These are phyloP conservation scores for Solen grandis DNA, from an alignment of 1,140 invertebrate genomes.

Conservation along the genomic window DNA sequence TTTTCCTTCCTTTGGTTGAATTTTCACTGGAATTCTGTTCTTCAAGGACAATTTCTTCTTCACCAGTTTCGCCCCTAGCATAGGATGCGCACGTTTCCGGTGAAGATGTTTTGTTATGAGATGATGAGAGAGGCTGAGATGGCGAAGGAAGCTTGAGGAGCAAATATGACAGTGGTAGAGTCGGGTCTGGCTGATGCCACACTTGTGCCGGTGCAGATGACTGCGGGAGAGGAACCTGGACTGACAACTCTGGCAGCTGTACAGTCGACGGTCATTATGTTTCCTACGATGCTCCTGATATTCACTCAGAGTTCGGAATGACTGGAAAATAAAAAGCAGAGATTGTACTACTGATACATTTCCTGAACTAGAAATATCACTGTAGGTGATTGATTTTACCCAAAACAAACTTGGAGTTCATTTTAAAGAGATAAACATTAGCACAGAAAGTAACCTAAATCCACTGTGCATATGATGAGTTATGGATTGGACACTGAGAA, in stretches of 20 bases:
- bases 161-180: constrained; percentile 19
- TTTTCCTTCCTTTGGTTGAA: not conserved
- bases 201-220: constrained; percentile 27
- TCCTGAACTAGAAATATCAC: too few species aligned
- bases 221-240: not conserved
- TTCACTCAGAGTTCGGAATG: constrained; percentile 12
- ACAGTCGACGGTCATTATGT: constrained; percentile 30
- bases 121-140: constrained; percentile 34
- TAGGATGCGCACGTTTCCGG: not conserved
- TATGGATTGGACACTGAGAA: too few species aligned
- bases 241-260: constrained; percentile 14
- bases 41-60: not conserved
- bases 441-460: too few species aligned
- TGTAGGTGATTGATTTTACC: too few species aligned
- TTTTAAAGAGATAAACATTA: too few species aligned
- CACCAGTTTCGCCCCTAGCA: not conserved
- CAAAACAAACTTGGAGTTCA: too few species aligned
- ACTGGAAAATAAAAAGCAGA: constrained; percentile 14
- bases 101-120: constrained; percentile 1
- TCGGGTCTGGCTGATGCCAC: not conserved
- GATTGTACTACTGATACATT: too few species aligned
- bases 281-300: constrained; percentile 10
- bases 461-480: too few species aligned
- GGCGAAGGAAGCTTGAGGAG: not conserved
- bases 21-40: not conserved